phyloP scores from a whole-genome alignment of 1,140 invertebrate genomes.

The Holcopasites calliopsidis region DNA sequence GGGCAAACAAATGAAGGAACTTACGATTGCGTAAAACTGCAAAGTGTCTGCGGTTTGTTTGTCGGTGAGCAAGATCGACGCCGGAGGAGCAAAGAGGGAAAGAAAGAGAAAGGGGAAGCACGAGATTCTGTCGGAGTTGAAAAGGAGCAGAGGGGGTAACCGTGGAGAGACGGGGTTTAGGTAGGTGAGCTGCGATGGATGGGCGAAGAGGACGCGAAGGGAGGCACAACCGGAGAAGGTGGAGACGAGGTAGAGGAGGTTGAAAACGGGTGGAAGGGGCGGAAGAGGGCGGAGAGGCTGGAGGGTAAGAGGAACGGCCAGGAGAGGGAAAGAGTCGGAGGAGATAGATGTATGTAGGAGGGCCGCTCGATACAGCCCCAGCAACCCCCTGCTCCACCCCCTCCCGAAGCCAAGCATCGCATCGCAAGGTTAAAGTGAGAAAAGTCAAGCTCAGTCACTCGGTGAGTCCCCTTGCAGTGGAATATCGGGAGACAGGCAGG shows the following conservation, averaged over 20 bases:
- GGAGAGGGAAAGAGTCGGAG: constrained; percentile 74
- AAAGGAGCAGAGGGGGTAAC: constrained; percentile 52
- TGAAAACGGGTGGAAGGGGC: constrained; percentile 68
- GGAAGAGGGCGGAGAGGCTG: constrained; percentile 75
- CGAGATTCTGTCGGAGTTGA: constrained; percentile 51
- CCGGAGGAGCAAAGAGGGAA: constrained; percentile 41
- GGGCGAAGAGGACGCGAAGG: constrained; percentile 61
- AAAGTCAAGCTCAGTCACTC: constrained; percentile 79
- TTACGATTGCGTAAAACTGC: constrained; percentile 67
- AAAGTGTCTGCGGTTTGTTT: constrained; percentile 70
- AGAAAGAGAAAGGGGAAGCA: constrained; percentile 42
- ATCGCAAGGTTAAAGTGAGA: constrained; percentile 80
- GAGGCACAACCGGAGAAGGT: constrained; percentile 57
- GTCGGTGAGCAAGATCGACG: constrained; percentile 49
- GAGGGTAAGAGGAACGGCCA: constrained; percentile 63
- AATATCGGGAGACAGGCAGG: constrained; percentile 60
- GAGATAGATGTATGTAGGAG: constrained; percentile 80
- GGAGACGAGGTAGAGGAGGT: constrained; percentile 67
- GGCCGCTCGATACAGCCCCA: constrained; percentile 80
- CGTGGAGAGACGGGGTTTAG: constrained; percentile 54
- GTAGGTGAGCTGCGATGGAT: constrained; percentile 72
- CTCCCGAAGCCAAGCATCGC: constrained; percentile 78
- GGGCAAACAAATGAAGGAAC: constrained; percentile 63
- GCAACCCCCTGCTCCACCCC: constrained; percentile 73
- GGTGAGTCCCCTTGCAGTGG: constrained; percentile 71